Base-by-base conservation (phyloP, 2,797 vertebrate species). In the Fistularia tabacaria region DNA sequence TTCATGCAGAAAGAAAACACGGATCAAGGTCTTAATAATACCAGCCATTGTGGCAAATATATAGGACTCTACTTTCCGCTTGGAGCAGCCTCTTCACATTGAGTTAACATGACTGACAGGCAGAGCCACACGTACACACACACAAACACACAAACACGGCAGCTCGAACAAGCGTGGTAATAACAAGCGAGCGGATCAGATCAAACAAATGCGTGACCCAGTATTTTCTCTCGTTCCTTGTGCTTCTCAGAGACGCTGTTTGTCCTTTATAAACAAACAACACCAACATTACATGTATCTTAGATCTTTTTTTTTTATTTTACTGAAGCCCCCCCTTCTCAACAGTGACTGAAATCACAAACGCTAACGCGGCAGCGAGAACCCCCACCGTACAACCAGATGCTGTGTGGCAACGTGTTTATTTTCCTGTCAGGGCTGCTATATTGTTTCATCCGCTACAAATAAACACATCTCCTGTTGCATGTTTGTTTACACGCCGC, bases 31-130 rank as follows among this genome's bases (percentile, higher is more conserved):
- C 83, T 85, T 87, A 86, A 85, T 85, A 86, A 82, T 71, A 63
- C 58, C 81, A 81, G 80, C 77, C 64, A 66, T 76, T 74, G 80
- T 74, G 76, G 77, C 67, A 77, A 74, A 82, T 74, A 79, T 73
- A 74, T 69, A 69, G 76, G 79, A 82, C 74, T 82, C 68, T 73
- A 74, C 64, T 82, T 81, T 83, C 76, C 57, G 72, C 81, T 85
- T 81, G 72, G 71, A 77, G 71, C 73, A 53, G 66, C 77, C 71
- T 83, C 71, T 82, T 81, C 74, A 73, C 78, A 77, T 84, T 77
- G 73, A 83, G 76, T 88, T 84, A 86, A 78, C 85, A 77, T 80
- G 82, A 85, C 55, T 88, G 88, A 86, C 81, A 86, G 79, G 61
- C 70, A 69, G 75, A 73, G 68, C 74, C 66, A 53, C 64, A 12